Evolutionary conservation across 1,140 invertebrate genomes (phyloP).

Genomic region (Bilobella aurantiaca): DNA sequence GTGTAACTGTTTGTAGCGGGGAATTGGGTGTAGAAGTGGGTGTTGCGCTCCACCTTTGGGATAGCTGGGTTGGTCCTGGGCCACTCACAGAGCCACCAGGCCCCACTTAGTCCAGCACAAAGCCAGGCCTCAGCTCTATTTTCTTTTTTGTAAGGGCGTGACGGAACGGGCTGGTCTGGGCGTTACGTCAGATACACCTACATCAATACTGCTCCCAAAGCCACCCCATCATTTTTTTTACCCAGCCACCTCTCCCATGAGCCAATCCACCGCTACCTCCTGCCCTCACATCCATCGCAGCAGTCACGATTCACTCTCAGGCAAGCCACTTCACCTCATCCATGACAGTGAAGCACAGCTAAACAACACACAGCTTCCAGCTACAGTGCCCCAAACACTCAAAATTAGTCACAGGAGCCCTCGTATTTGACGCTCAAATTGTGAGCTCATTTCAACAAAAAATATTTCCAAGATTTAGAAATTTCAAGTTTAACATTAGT

Average conservation of each 20-base stretch:
- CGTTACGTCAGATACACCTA: slow-evolving; percentile 6
- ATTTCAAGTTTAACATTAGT: no score
- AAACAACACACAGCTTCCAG: no score
- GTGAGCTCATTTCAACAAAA: no score
- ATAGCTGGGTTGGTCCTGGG: slow-evolving; percentile 33
- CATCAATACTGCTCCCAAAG: slow-evolving; percentile 4
- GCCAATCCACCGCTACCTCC: neutral
- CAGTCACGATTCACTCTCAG: no score
- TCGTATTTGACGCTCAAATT: no score
- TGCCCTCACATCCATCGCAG: neutral
- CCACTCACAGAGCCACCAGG: slow-evolving; percentile 24
- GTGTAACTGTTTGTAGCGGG: no score
- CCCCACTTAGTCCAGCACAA: slow-evolving; percentile 20
- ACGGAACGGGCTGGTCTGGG: slow-evolving; percentile 7
- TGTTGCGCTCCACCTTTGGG: slow-evolving; percentile 33
- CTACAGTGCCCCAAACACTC: no score
- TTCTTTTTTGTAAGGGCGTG: slow-evolving; percentile 6
- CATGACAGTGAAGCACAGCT: no score
- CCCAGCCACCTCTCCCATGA: neutral
- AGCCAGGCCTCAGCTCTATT: neutral
- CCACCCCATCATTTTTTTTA: slow-evolving; percentile 2
- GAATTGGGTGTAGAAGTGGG: slow-evolving; percentile 29
- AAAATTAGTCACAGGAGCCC: no score
- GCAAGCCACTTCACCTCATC: no score
- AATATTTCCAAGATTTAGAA: neutral